Evolutionary conservation across 2,113 vertebrate species (phyloP).

Genomic region (Salminus brasiliensis): DNA sequence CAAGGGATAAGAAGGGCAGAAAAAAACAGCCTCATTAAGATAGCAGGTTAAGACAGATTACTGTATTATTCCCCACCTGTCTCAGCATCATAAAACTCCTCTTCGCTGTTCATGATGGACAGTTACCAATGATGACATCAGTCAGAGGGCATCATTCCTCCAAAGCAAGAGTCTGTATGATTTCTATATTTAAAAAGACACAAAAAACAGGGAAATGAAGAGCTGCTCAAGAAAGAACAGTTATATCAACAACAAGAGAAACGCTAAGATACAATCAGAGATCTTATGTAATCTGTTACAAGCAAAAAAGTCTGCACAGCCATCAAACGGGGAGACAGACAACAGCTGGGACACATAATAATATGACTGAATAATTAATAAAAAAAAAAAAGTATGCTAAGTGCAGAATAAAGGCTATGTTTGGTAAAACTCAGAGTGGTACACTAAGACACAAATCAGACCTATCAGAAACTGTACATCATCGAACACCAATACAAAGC

Average conservation of each 20-base stretch:
- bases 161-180: conserved; percentile 19
- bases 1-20: neutral
- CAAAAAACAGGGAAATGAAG: neutral
- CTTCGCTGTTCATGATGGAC: conserved; percentile 91
- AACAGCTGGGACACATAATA: neutral
- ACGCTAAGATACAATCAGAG: neutral
- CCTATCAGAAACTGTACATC: too few species aligned
- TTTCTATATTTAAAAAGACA: conserved; percentile 43
- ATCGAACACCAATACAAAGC: too few species aligned
- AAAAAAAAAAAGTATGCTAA: neutral
- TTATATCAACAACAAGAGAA: neutral
- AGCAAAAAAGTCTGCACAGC: neutral
- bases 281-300: neutral
- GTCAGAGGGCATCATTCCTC: conserved; percentile 67
- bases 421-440: too few species aligned
- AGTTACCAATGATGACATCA: conserved; percentile 55
- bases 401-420: neutral
- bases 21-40: neutral
- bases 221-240: neutral
- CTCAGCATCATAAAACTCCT: conserved; percentile 97
- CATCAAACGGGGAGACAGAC: neutral
- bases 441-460: too few species aligned
- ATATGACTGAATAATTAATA: neutral
- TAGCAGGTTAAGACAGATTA: neutral
- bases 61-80: conserved; percentile 79